Evolutionary conservation across 2,113 vertebrate genomes (phyloP), one percentile per base, ranked within the genome.

Genomic region (Motacilla alba): DNA sequence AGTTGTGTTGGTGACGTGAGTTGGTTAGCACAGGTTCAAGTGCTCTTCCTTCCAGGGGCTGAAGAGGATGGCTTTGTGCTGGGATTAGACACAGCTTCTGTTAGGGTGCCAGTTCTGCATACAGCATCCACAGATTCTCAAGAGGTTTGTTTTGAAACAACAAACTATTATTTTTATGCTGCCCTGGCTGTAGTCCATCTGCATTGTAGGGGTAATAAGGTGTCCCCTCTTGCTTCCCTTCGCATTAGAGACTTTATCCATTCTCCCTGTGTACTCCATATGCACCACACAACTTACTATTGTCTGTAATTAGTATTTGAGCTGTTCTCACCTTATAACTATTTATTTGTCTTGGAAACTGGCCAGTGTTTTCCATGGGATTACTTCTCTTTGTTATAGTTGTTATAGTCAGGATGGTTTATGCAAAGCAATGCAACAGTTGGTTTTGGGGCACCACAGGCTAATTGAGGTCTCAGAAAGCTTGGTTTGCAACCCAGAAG

Each of bases 261-360:
- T 46, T 63, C 39, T 70, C 63, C 15, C 41, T 68, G 49, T 22
- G 66, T 76, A 3, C 11, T 83, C 30, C 46, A 59, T 44, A 22
- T 30, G 15, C 22, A 76, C 41, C 49, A 80, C 55, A 37, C 41
- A 70, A 37, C 52, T 59, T 47, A 16, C 26, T 80, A 3, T 70
- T 85, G 75, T 50, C 79, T 73, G 26, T 83, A 85, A 92, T 93
- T 95, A 58, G 41, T 66, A 9, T 94, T 93, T 88, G 85, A 88
- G 63, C 62, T 90, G 49, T 75, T 82, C 90, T 92, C 8, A 2
- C 78, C 16, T 96, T 92, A 80, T 30, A 85, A 72, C 53, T 92
- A 46, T 93, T 91, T 94, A 82, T 94, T 94, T 94, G 63, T 44
- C 55, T 92, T 96, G 94, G 92, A 92, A 88, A 85, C n/a, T 49